Percentiles rank a stretch among this genome's conserved stretches.
phyloP scores from a whole-genome alignment of 2,113 vertebrate genomes.

The Xyrauchen texanus region DNA sequence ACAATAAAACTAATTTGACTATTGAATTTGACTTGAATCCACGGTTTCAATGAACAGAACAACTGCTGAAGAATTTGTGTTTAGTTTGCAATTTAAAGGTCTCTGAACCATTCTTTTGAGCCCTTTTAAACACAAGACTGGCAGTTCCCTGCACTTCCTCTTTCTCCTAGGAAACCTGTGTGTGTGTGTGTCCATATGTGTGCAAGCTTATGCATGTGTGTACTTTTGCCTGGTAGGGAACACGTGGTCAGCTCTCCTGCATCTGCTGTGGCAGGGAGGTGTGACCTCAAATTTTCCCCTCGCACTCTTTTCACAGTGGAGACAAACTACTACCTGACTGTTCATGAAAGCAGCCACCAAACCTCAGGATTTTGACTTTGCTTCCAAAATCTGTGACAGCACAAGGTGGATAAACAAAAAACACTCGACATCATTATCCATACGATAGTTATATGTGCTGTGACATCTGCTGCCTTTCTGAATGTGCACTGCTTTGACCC shows the following conservation, averaged over 20 bases:
- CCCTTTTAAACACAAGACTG: too few species aligned
- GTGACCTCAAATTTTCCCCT: not conserved
- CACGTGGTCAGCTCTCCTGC: slow-evolving; percentile 25
- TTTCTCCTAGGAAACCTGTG: slow-evolving; percentile 31
- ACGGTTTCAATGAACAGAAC: too few species aligned
- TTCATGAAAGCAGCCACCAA: slow-evolving; percentile 7
- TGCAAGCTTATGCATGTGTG: too few species aligned
- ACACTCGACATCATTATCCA: slow-evolving; percentile 10
- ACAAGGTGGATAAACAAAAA: not conserved
- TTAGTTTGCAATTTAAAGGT: too few species aligned
- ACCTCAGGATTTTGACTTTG: not conserved
- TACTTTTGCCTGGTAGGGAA: slow-evolving; percentile 24
- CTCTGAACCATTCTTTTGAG: too few species aligned
- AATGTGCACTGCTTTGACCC: slow-evolving; percentile 1
- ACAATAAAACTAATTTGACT: too few species aligned
- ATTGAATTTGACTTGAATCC: too few species aligned
- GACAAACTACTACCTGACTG: slow-evolving; percentile 22
- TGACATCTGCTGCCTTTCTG: slow-evolving; percentile 40
- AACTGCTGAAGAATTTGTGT: too few species aligned
- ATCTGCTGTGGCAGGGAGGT: slow-evolving; percentile 12
- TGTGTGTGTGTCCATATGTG: not conserved
- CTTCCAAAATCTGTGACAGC: not conserved
- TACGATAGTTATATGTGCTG: not conserved
- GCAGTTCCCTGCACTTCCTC: too few species aligned
- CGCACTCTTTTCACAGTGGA: slow-evolving; percentile 41